Conservation (phyloP, 2,113 vertebrate genomes). For the Protobothrops flavoviridis region DNA sequence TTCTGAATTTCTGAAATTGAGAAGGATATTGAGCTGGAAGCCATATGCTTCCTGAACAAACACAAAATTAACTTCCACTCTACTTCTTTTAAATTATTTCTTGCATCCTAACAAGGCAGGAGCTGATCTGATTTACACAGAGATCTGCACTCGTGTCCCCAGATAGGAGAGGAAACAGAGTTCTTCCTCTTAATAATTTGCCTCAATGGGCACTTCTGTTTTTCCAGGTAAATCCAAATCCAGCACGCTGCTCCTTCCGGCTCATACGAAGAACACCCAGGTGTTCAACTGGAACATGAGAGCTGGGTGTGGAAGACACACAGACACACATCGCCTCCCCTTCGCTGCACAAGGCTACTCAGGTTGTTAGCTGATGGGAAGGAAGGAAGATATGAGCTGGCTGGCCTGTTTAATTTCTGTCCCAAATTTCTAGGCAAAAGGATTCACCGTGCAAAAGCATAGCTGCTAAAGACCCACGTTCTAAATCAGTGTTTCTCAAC, state of each 20-base stretch:
- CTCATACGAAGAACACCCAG: too few relatives aligned
- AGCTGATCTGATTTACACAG: not conserved
- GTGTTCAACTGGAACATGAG: too few relatives aligned
- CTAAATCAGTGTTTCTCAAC: not conserved
- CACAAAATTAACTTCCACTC: not conserved
- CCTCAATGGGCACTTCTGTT: not conserved
- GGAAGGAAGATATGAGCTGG: not conserved
- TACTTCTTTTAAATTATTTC: not conserved
- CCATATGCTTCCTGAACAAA: not conserved
- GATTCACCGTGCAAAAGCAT: not conserved
- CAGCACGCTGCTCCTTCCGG: not conserved
- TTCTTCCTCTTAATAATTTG: not conserved
- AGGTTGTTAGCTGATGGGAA: not conserved
- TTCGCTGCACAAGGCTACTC: not conserved
- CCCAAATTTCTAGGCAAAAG: not conserved
- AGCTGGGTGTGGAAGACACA: not conserved
- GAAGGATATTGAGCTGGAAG: not conserved
- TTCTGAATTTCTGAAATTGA: not conserved
- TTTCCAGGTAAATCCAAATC: not conserved
- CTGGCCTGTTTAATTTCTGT: not conserved
- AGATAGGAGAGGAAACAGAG: not conserved
- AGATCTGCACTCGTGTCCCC: not conserved
- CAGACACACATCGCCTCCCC: not conserved
- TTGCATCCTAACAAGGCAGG: not conserved
- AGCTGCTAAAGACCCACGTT: rapidly evolving